These are phyloP conservation scores for Vannuccia rotundouncinata DNA, from an alignment of 2,888 invertebrate genomes.

Conservation along the genomic window DNA sequence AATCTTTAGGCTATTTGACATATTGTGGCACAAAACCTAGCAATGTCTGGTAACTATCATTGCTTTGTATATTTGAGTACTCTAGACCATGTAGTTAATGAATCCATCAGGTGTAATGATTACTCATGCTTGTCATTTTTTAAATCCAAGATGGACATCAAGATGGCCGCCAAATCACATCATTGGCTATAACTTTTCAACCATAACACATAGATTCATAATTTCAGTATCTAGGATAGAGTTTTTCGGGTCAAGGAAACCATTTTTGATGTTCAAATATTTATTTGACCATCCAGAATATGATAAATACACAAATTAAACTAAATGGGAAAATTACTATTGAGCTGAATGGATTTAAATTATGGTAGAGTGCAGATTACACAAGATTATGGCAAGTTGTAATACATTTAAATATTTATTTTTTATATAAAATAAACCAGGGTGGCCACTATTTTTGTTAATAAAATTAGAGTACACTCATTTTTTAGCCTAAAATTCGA, in stretches of 20 bases:
- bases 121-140: no score
- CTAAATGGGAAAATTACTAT: no score
- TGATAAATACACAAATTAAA: no score
- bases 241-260: not conserved
- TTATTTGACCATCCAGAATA: not conserved
- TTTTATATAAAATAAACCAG: not conserved
- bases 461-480: no score
- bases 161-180: no score
- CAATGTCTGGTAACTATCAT: not conserved
- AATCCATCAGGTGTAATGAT: not conserved
- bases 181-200: not conserved
- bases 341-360: not conserved
- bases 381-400: not conserved
- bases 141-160: no score
- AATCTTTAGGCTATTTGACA: no score
- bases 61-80: not conserved
- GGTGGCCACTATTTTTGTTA: no score
- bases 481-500: no score
- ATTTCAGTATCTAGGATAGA: not conserved
- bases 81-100: not conserved
- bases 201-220: not conserved
- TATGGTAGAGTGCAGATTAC: constrained; percentile 3
- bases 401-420: not conserved
- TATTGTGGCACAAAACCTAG: not conserved
- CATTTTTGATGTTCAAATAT: not conserved